Evolutionary conservation across 2,888 invertebrate genomes (phyloP), one percentile per base, ranked within the genome.

Genomic region (Amblyjoppa fuscipennis): DNA sequence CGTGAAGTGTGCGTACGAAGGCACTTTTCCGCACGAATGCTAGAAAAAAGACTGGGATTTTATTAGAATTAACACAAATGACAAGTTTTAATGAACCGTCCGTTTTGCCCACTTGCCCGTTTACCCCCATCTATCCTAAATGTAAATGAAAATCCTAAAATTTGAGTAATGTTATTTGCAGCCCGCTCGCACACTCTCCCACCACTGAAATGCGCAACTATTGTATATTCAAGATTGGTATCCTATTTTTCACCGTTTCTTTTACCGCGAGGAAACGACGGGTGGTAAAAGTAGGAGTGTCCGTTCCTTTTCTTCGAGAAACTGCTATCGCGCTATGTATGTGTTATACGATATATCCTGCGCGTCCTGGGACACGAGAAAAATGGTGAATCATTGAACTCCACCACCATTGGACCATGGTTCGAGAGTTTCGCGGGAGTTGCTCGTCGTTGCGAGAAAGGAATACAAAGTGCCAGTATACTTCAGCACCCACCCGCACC

Each of bases 391-490:
- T 77, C 84, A 77, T 74, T 70, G 81, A 84, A 84, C 81, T 70
- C 69, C 3, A 70, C 68, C 56, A 71, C 71, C n/a, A 38, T 68
- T 13, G 53, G 64, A 49, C 11, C 34, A 25, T 53, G 81, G 66
- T 16, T 74, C 28, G 61, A 41, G 75, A 83, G 64, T 77, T 77
- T 82, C 45, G 76, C 49, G 71, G 66, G 70, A 71, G 85, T 59
- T 73, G 25, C 51, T 82, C 70, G 78, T 82, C 38, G 75, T 76
- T 71, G 59, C 85, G 79, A 82, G 75, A 61, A 66, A 79, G 70
- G 85, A 82, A 82, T 82, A 85, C 82, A 85, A 82, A 85, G 82
- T 82, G 79, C 75, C 70, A 79, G 74, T 82, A 68, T 76, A 79
- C 68, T 82, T 82, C 79, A 45, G 69, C 64, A 38, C 75, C 66